These are phyloP conservation scores for Tenthredo scrophulariae DNA, from an alignment of 2,888 invertebrate species.

Conservation along the genomic window DNA sequence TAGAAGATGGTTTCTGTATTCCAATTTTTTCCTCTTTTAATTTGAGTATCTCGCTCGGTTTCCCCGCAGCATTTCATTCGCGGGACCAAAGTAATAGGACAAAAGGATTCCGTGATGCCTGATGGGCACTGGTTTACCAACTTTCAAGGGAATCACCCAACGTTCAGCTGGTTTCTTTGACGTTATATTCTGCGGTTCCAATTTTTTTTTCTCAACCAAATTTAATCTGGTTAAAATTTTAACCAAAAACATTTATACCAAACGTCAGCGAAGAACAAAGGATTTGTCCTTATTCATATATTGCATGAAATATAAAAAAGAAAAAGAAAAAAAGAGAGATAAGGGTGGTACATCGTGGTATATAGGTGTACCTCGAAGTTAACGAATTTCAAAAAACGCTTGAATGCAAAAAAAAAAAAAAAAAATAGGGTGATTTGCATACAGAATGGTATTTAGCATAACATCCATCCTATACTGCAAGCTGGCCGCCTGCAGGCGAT, in stretches of 20 bases:
- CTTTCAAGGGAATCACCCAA: neutral
- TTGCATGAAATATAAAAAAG: neutral
- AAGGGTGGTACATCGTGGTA: neutral
- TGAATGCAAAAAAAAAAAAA: slow-evolving; percentile 11
- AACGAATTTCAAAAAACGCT: slow-evolving; percentile 21
- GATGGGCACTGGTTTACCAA: neutral
- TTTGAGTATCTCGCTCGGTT: slow-evolving; percentile 32
- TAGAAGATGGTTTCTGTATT: slow-evolving; percentile 26
- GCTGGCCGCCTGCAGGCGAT: slow-evolving; percentile 21
- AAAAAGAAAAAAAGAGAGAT: slow-evolving; percentile 2
- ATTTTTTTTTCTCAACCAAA: neutral
- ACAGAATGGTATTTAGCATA: slow-evolving; percentile 29
- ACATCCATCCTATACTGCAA: slow-evolving; percentile 18
- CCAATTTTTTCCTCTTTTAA: slow-evolving; percentile 40
- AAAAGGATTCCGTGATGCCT: slow-evolving; percentile 23
- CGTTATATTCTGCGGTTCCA: neutral
- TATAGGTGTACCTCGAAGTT: neutral
- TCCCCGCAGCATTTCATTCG: slow-evolving; percentile 34
- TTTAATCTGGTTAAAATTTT: neutral
- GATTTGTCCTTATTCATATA: neutral
- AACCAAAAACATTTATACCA: neutral
- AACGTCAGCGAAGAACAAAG: neutral
- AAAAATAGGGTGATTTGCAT: neutral
- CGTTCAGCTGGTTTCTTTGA: slow-evolving; percentile 16
- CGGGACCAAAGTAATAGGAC: slow-evolving; percentile 32